Base-by-base conservation (phyloP, 2,113 vertebrate genomes). In the Vimba vimba region DNA sequence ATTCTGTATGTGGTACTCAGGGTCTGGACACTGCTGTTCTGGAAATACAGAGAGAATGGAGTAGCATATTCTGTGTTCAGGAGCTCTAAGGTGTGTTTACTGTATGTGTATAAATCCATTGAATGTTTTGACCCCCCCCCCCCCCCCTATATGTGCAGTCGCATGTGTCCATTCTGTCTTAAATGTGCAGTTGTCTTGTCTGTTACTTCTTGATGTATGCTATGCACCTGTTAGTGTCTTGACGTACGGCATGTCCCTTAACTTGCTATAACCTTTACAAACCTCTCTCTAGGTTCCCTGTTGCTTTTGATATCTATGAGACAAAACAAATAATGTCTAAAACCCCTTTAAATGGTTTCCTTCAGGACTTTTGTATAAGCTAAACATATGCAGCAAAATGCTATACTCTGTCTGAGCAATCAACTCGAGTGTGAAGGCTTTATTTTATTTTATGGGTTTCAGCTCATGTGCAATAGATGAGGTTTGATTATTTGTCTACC, bases 121-220 rank as follows among this genome's bases (percentile, higher is more conserved):
- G 4, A 21, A 47, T 50, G 59, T 1, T 80, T 80, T 79, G 6
- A 25, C 15, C 57, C 36, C 21, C 33, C 13, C 27, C 27, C 27
- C 27, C 57, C 23, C 76, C n/a, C 21, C 27, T 17, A 36, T 55
- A 13, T 27, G 75, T 39, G 19, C 39, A 15, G 30, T 57, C 17
- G 15, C 78, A 27, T 80, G 21, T 27, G 6, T 36, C 39, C 36
- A 59, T 86, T 86, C 60, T 89, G 84, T 90, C 66, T 79, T 21
- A 83, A 83, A 81, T 88, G 87, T 88, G 89, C 88, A 88, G 52
- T 79, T 86, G 80, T 82, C 73, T 76, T 86, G 66, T 89, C 52
- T n/a, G 76, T 73, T 47, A 66, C 75, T 19, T 82, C 30, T 69
- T 36, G 75, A 71, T 78, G 74, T 90, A 57, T 59, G 86, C 87